A percentile compares a stretch with the other conserved stretches of the same genome.
phyloP scores from a whole-genome alignment of 2,888 invertebrate genomes.

The Drosophila histrio region DNA sequence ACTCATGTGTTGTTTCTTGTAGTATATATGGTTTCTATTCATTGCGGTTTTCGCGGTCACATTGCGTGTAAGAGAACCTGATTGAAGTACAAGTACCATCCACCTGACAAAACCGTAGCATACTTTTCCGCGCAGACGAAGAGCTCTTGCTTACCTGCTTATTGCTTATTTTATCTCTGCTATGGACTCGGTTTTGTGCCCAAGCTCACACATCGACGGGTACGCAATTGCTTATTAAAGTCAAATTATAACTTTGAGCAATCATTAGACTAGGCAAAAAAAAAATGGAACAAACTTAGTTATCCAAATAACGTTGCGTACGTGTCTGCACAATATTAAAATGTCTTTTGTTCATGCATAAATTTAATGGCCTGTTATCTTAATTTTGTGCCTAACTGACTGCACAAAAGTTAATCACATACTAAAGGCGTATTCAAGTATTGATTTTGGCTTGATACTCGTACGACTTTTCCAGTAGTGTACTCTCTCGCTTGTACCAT shows the following conservation, averaged over 20 bases:
- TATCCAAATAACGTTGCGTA: slow-evolving; percentile 20
- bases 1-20: background rate
- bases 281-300: slow-evolving; percentile 15
- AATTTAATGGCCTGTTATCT: slow-evolving; percentile 71
- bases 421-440: slow-evolving; percentile 45
- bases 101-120: slow-evolving; percentile 21
- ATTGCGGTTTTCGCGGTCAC: background rate
- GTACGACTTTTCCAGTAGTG: background rate
- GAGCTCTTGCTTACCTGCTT: background rate
- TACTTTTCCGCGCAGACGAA: slow-evolving; percentile 19
- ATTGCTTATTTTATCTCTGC: slow-evolving; percentile 5
- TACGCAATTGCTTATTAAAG: slow-evolving; percentile 70
- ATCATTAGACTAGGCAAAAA: slow-evolving; percentile 41
- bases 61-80: background rate
- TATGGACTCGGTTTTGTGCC: slow-evolving; percentile 4
- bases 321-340: slow-evolving; percentile 42
- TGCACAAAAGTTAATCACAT: slow-evolving; percentile 75
- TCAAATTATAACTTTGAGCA: slow-evolving; percentile 62
- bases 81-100: background rate
- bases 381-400: slow-evolving; percentile 66
- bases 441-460: slow-evolving; percentile 57
- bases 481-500: background rate
- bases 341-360: slow-evolving; percentile 67
- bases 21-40: slow-evolving; percentile 6
- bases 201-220: slow-evolving; percentile 37